Base-by-base conservation (phyloP, 1,140 invertebrate species). In the Papilio aristodemus region DNA sequence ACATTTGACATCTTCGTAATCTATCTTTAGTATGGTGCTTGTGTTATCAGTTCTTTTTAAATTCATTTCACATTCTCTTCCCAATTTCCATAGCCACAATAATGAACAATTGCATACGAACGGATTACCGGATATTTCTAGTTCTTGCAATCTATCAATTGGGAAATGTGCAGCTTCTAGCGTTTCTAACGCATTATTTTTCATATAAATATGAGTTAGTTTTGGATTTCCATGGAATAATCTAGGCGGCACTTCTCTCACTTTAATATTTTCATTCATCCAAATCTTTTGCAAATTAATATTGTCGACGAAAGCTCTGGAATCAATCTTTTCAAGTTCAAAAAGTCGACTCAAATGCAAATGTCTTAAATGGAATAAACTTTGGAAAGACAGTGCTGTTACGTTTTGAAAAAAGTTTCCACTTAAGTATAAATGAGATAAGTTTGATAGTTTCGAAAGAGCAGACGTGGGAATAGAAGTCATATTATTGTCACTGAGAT, bases 61-160 rank as follows among this genome's bases (percentile, higher is more conserved):
- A 11, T 79, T 85, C 17, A 89, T 81, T 84, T 91, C 86, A 77
- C 92, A 92, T 60, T 93, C 92, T 74, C 93, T 92, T 32, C 94
- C 92, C 22, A 97, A 90, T 75, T 95, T 94, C 96, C 96, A 97
- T 3, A 98, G 90, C 96, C 96, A 98, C 46, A 95, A 92, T 60
- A 97, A 86, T 14, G 96, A 97, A 79, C 97, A 98, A 89, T 97
- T 97, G 87, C 97, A 98, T 64, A 95, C 92, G 57, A 97, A 93
- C 0, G 96, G 96, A 91, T 97, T 97, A 13, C 96, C 96, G 27
- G 95, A 94, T 22, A 97, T 92, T 72, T 94, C 93, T 1, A 97
- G 90, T 64, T 93, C 93, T 76, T 93, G 92, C 69, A 97, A 81
- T 63, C 94, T 93, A 82, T 96, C 95, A 64, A 96, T 93, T 9